Percentiles rank a stretch among this genome's conserved stretches.
These are phyloP conservation scores for Bombus terrestris DNA, from an alignment of 1,140 invertebrate genomes.

Conservation along the genomic window DNA sequence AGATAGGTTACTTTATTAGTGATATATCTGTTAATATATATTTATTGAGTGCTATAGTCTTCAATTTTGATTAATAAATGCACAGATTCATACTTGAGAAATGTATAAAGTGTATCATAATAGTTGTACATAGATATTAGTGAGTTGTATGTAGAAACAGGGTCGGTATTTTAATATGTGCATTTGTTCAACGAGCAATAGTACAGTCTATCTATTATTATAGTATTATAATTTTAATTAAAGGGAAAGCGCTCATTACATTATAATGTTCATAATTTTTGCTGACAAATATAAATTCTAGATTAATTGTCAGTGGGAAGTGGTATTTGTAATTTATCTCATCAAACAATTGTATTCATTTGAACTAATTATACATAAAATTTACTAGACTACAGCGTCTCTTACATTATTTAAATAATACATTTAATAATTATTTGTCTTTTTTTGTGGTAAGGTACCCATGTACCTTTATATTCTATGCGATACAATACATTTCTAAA, in stretches of 20 bases:
- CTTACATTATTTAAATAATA: not conserved
- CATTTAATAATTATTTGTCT: not conserved
- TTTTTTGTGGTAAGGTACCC: not conserved
- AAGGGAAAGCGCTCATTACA: not conserved
- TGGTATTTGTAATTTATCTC: not conserved
- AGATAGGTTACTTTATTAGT: not conserved
- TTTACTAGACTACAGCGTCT: not conserved
- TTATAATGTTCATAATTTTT: conserved; percentile 1
- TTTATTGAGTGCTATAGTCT: conserved; percentile 12
- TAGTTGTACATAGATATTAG: not conserved
- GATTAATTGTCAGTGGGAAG: not conserved
- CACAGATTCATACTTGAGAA: not conserved
- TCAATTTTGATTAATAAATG: conserved; percentile 11
- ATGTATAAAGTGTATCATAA: not conserved
- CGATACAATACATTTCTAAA: not conserved
- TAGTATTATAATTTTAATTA: conserved; percentile 3
- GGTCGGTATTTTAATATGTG: not conserved
- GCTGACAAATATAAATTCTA: not conserved
- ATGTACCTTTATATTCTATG: not conserved
- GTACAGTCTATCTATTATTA: not conserved
- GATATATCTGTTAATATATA: conserved; percentile 8
- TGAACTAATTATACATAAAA: not conserved
- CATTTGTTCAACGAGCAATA: not conserved
- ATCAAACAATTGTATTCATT: not conserved
- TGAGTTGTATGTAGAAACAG: not conserved